These are phyloP conservation scores for Mylabris phalerata DNA, from an alignment of 1,140 invertebrate genomes.

Conservation along the genomic window DNA sequence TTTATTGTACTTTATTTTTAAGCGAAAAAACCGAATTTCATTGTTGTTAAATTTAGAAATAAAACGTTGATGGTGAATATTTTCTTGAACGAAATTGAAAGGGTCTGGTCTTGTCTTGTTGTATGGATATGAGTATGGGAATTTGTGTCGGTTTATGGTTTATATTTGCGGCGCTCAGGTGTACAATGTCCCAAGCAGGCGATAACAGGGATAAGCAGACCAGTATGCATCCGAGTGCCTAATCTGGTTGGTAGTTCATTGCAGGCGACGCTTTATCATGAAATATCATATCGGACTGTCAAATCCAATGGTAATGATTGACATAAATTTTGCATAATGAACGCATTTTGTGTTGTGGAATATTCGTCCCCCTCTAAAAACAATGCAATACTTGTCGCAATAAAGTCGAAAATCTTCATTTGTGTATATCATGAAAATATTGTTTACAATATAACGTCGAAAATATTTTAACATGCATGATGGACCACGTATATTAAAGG, in stretches of 20 bases:
- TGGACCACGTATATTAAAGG: slow-evolving; percentile 1
- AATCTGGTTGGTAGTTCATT: slow-evolving; percentile 39
- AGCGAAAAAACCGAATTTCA: neutral
- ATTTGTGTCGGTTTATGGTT: slow-evolving; percentile 20
- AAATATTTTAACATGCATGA: too few species aligned
- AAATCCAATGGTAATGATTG: slow-evolving; percentile 43
- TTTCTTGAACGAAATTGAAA: neutral
- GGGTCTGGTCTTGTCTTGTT: neutral
- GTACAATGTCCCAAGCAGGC: slow-evolving; percentile 36
- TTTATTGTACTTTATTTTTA: too few species aligned
- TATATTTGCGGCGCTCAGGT: slow-evolving; percentile 36
- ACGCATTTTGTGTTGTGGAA: slow-evolving; percentile 34
- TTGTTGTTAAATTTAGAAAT: neutral
- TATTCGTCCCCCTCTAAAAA: slow-evolving; percentile 21
- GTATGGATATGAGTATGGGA: neutral
- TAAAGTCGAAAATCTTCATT: slow-evolving; percentile 30
- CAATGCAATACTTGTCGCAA: slow-evolving; percentile 29
- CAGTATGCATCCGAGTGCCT: slow-evolving; percentile 30
- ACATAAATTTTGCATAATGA: slow-evolving; percentile 44
- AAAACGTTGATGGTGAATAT: neutral
- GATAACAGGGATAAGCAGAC: slow-evolving; percentile 42
- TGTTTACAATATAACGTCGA: slow-evolving; percentile 1
- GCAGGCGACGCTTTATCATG: slow-evolving; percentile 37
- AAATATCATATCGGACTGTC: slow-evolving; percentile 42
- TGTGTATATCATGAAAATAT: slow-evolving; percentile 3